Conservation (phyloP, 1,140 invertebrate genomes). For the Leptinotarsa lineolata region DNA sequence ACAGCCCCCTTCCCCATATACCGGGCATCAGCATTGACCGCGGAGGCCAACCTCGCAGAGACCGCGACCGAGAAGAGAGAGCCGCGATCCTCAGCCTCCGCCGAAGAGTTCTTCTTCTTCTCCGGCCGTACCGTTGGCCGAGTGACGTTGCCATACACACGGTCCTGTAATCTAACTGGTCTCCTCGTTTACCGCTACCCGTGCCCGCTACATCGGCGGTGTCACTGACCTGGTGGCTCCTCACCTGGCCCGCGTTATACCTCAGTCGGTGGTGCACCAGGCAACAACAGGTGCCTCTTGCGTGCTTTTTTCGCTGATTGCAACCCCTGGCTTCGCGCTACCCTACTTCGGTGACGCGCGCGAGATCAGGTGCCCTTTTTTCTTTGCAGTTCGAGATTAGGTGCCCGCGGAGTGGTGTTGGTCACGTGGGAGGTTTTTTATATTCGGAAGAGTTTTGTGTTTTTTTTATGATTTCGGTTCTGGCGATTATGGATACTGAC, state of each 20-base stretch:
- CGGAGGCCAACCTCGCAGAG: background rate
- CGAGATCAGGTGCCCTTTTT: background rate
- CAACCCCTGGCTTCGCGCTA: background rate
- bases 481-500: background rate
- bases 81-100: background rate
- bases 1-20: too few relatives aligned
- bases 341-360: background rate
- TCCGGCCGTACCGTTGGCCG: conserved; percentile 7
- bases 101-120: background rate
- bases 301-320: background rate
- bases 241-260: conserved; percentile 49
- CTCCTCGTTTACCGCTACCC: conserved; percentile 51
- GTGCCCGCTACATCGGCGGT: conserved; percentile 46
- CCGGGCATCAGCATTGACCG: background rate
- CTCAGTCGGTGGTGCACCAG: conserved; percentile 51
- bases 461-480: background rate
- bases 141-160: conserved; percentile 45
- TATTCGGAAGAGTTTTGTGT: background rate
- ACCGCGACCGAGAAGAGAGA: background rate
- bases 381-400: background rate
- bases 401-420: background rate
- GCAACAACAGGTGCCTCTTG: conserved; percentile 51
- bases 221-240: conserved; percentile 53
- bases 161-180: conserved; percentile 54
- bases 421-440: background rate